Percentiles rank a stretch among this genome's conserved stretches.
Evolutionary conservation across 1,140 invertebrate species (phyloP).

Genomic region (Trinorchestia longiramus): DNA sequence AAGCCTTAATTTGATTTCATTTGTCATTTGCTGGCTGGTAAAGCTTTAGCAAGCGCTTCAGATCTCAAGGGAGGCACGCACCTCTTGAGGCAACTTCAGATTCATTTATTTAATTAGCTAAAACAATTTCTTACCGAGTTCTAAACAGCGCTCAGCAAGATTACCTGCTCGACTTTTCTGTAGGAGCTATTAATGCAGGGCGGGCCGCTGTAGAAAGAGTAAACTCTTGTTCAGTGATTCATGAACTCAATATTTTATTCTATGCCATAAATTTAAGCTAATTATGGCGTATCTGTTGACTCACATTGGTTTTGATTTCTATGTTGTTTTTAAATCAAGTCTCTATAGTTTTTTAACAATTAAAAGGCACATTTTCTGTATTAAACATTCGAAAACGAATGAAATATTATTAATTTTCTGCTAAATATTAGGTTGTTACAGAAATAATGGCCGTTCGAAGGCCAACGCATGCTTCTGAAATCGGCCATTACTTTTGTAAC

Average conservation of each 20-base stretch:
- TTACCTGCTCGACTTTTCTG: background rate
- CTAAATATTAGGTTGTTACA: background rate
- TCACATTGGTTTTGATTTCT: background rate
- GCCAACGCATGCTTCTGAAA: too few relatives aligned
- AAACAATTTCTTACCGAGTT: background rate
- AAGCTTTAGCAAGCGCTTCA: background rate
- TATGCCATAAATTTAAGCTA: background rate
- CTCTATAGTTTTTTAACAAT: background rate
- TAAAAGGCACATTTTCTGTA: background rate
- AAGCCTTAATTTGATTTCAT: slow-evolving; percentile 49
- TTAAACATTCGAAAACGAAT: background rate
- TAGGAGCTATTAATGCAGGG: background rate
- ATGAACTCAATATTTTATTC: background rate
- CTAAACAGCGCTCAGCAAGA: background rate
- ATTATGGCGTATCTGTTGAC: background rate
- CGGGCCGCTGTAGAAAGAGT: background rate
- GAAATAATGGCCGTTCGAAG: too few relatives aligned
- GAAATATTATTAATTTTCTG: background rate
- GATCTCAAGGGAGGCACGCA: background rate
- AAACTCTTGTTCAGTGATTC: background rate
- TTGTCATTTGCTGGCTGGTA: slow-evolving; percentile 25
- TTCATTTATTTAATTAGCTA: background rate
- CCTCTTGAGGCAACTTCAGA: background rate
- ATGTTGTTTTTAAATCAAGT: background rate
- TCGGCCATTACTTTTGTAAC: too few relatives aligned